These are phyloP conservation scores for Coronaproctus castanopsis DNA, from an alignment of 2,888 invertebrate genomes.

Conservation along the genomic window DNA sequence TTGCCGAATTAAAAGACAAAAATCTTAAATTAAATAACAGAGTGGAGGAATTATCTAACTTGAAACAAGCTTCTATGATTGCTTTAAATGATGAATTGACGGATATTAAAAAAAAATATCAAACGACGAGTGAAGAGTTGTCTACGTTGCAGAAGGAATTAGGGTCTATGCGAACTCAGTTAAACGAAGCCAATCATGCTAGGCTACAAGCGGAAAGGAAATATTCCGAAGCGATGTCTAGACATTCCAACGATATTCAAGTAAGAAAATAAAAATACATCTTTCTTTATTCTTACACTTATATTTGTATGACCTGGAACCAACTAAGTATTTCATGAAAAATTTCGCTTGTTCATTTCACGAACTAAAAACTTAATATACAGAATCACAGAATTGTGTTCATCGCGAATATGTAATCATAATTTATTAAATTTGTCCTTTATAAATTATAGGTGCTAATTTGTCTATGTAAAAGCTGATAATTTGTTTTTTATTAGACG, in stretches of 20 bases:
- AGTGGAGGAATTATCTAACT: conserved; percentile 11
- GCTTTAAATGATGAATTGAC: conserved; percentile 7
- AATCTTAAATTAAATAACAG: conserved; percentile 35
- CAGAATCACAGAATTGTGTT: too few species aligned
- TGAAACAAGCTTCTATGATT: conserved; percentile 8
- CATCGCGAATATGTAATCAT: too few species aligned
- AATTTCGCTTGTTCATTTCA: too few species aligned
- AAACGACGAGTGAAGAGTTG: conserved; percentile 32
- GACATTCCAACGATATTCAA: conserved; percentile 46
- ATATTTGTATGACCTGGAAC: too few species aligned
- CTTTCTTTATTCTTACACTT: not conserved
- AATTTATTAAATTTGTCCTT: too few species aligned
- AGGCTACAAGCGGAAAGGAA: conserved; percentile 52
- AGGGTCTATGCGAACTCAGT: conserved; percentile 38
- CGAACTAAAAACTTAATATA: too few species aligned
- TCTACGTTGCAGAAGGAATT: conserved; percentile 39
- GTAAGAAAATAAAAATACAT: conserved; percentile 16
- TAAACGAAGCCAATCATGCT: conserved; percentile 38
- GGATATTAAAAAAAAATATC: conserved; percentile 37
- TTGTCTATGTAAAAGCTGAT: too few species aligned
- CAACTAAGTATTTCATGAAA: too few species aligned
- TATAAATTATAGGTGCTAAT: too few species aligned
- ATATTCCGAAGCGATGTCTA: conserved; percentile 56
- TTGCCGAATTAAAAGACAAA: not conserved
- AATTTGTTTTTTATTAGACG: too few species aligned